Base-by-base conservation (phyloP, 2,113 vertebrate genomes). In the Upupa epops region DNA sequence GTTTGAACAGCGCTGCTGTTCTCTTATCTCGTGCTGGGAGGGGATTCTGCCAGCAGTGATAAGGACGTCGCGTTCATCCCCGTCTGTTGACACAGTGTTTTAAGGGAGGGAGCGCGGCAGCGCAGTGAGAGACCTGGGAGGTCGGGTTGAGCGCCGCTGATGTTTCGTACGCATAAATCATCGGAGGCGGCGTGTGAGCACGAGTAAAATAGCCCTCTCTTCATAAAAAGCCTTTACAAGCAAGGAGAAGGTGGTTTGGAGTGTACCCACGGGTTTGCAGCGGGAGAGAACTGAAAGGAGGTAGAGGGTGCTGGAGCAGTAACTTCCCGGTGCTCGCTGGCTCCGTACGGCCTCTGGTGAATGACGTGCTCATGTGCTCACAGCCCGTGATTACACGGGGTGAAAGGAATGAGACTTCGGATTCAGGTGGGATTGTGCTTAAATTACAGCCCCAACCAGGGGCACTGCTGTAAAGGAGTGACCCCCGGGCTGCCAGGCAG, bases 41-140 rank as follows among this genome's bases (percentile, higher is more conserved):
- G 66, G 83, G 83, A 90, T 56, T 88, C 95, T 97, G 95, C 72
- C 22, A 55, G 83, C 26, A 92, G 56, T 32, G 94, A 96, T 96
- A 97, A 97, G 94, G 94, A 96, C 95, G 86, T 96, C 96, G 74
- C 89, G 74, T 94, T 96, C 74, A 91, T 77, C 70, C 74, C 89
- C 95, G 84, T 88, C 80, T 94, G 91, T 96, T 95, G 84, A 92
- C 68, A 36, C 18, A 77, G 52, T 95, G 65, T 94, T 96, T 96
- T 94, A 59, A 79, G 93, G 95, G 54, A n/a, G n/a, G n/a, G n/a
- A 94, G 46, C 88, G 74, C 13, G 78, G 52, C 63, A 75, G 54
- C n/a, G 17, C 79, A 88, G 64, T 92, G 79, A 46, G n/a, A 86
- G 81, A 91, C 94, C 51, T 7, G 3, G 83, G 82, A 49, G 18